These are phyloP conservation scores for Piscicola geometra DNA, from an alignment of 2,888 invertebrate species.

Conservation along the genomic window DNA sequence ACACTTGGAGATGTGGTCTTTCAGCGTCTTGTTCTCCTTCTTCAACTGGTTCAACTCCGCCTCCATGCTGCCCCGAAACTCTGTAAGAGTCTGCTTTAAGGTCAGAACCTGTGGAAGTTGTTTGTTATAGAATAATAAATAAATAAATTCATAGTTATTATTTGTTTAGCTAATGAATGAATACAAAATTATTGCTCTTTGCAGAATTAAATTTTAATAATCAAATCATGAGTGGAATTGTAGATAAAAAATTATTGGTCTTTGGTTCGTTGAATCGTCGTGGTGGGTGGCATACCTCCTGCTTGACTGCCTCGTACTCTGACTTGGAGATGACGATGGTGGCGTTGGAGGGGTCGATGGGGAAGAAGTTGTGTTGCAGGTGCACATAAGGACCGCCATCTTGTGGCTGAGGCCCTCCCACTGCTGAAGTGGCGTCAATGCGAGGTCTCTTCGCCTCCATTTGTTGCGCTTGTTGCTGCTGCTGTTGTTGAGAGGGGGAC, in stretches of 20 bases:
- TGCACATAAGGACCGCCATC: constrained; percentile 31
- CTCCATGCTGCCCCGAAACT: constrained; percentile 36
- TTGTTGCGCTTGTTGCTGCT: constrained; percentile 26
- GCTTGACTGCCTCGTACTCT: constrained; percentile 37
- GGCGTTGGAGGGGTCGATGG: constrained; percentile 34
- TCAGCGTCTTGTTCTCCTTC: constrained; percentile 37
- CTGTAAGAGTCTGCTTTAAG: constrained; percentile 35
- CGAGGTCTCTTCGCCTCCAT: constrained; percentile 32
- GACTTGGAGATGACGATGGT: constrained; percentile 38
- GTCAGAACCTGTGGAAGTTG: constrained; percentile 29
- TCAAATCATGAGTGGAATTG: too few species aligned
- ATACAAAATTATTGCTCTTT: too few species aligned
- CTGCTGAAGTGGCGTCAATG: constrained; percentile 32
- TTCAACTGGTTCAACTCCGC: constrained; percentile 37
- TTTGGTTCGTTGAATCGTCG: too few species aligned
- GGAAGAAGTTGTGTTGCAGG: constrained; percentile 36
- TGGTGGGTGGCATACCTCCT: constrained; percentile 38
- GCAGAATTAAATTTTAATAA: too few species aligned
- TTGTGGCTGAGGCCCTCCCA: constrained; percentile 25
- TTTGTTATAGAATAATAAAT: too few species aligned
- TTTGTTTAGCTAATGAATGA: background rate
- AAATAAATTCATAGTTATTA: too few species aligned
- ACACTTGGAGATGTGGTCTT: constrained; percentile 36
- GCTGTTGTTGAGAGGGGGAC: constrained; percentile 35
- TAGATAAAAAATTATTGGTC: too few species aligned